Evolutionary conservation across 2,113 vertebrate genomes (phyloP).

Genomic region (Colinus virginianus): DNA sequence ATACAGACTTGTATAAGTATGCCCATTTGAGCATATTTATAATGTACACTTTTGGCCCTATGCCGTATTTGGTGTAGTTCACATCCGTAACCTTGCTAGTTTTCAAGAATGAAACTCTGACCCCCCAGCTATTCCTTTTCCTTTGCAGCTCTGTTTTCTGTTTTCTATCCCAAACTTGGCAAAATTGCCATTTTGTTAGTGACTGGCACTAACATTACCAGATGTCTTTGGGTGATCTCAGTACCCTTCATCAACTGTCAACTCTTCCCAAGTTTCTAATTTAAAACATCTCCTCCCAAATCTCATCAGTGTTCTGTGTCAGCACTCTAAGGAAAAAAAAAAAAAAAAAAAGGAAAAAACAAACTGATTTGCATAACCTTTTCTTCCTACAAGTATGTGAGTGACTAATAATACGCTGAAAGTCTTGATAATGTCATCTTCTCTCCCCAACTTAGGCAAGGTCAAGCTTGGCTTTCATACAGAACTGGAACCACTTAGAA

Average conservation of each 20-base stretch:
- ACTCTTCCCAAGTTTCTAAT: constrained; percentile 23
- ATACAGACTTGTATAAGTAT: not conserved
- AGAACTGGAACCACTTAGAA: not conserved
- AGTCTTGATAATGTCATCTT: not conserved
- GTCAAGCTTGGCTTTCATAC: not conserved
- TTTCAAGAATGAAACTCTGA: constrained; percentile 13
- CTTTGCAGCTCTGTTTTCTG: not conserved
- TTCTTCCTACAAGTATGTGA: not conserved
- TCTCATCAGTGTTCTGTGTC: constrained; percentile 19
- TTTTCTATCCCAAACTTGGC: not conserved
- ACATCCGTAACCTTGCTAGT: constrained; percentile 7
- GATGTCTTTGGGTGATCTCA: constrained; percentile 43
- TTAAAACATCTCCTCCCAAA: constrained; percentile 26
- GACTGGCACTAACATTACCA: constrained; percentile 50
- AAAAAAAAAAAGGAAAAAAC: not conserved
- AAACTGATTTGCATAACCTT: not conserved
- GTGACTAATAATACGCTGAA: not conserved
- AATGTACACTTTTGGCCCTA: not conserved
- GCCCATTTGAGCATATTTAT: constrained; percentile 4
- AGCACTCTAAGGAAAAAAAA: not conserved
- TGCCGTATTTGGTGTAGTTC: not conserved
- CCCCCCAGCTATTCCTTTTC: not conserved
- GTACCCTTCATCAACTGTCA: constrained; percentile 31
- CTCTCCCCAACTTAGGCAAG: not conserved
- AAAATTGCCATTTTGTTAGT: not conserved